Base-by-base conservation (phyloP, 2,113 vertebrate genomes). In the Myotis brandtii region DNA sequence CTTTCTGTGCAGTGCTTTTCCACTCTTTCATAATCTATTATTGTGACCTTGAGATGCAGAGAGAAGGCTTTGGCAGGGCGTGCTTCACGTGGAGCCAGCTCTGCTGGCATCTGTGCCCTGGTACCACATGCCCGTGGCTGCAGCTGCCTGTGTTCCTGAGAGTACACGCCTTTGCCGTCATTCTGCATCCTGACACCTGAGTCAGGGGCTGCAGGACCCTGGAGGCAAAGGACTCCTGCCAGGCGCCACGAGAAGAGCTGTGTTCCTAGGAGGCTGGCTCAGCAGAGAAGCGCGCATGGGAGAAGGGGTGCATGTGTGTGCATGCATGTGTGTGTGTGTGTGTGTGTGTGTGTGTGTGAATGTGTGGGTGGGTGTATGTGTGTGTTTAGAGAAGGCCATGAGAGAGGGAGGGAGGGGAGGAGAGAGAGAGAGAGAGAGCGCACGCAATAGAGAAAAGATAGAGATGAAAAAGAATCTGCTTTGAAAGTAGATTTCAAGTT, bases 21-120 rank as follows among this genome's bases (percentile, higher is more conserved):
- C 96, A 40, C 96, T 98, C 97, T 98, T 98, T 98, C 94, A 72
- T 96, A 97, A 98, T 82, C 97, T 98, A 87, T 96, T 96, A 95
- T 88, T 96, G 93, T 97, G 98, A 98, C 98, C 98, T 98, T 98
- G 98, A 97, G 96, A 89, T 46, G 43, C 80, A 52, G 62, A 95
- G 90, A 94, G 97, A 95, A 96, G 95, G 96, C 97, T 97, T 97
- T 98, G 98, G 96, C 97, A 98, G 96, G 0, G 69, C 37, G 43
- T 32, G 40, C 95, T 95, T 72, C 92, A 92, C 25, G 56, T 82
- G 95, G 94, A 96, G 97, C 96, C 97, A 96, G 96, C 77, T 16
- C 69, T 3, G 30, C 34, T 85, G 72, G 40, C 67, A 21, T 66
- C 90, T 40, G 18, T 73, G 85, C 64, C 23, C 48, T 14, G 64